Base-by-base conservation (phyloP, 2,113 vertebrate species). In the Scolopax mira region DNA sequence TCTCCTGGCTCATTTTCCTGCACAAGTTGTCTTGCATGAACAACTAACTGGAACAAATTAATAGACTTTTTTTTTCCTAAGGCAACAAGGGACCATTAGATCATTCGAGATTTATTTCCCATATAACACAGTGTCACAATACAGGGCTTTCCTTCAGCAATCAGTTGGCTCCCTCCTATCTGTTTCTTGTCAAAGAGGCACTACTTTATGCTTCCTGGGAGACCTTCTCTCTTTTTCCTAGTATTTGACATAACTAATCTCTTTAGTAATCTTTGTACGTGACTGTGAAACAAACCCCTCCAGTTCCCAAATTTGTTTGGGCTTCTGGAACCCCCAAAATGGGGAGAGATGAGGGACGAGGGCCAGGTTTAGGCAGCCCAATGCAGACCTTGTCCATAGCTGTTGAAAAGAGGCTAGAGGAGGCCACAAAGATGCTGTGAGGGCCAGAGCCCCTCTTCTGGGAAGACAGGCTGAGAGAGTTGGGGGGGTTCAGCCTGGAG, bases 31-130 rank as follows among this genome's bases (percentile, higher is more conserved):
- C 67, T 65, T 61, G 46, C 44, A 46, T 33, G 66, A 91, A 73
- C 49, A 91, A 49, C 35, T 60, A 74, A 82, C 51, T 89, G 85
- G 85, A 79, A 89, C 37, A 51, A 60, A 89, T 65, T 79, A 48
- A 79, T 65, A 74, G 44, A 28, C 5, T 2, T 61, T 35, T 69
- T 44, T 48, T 62, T 41, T 33, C 3, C 55, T 31, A 30, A 66
- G 61, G 35, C 80, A 54, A 33, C 71, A 35, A 79, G 77, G 52
- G 66, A 65, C 66, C 72, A 16, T 89, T 51, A 79, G 35, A 70
- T 86, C 81, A 54, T 61, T 73, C 6, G 21, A 86, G 81, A 65
- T 13, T 46, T 46, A 89, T 67, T 79, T 78, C 71, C 55, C 66
- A 11, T 18, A 13, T n/a, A 64, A 78, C n/a, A 33, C 13, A 93